These are phyloP conservation scores for Larimichthys polyactis DNA, from an alignment of 2,113 vertebrate genomes.

Conservation along the genomic window DNA sequence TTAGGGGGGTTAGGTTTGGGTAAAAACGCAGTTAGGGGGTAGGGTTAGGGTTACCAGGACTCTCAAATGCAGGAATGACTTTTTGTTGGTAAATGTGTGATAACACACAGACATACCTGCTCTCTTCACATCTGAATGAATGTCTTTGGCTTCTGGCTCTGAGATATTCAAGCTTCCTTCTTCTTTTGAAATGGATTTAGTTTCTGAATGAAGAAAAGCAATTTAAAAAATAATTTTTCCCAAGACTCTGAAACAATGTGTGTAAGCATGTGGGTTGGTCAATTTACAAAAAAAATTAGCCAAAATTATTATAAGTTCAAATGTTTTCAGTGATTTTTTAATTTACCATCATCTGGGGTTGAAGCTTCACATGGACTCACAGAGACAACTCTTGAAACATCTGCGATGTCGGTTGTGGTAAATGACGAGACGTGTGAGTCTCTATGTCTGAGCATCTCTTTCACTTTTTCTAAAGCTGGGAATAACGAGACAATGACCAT, in stretches of 20 bases:
- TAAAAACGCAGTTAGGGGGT: no score
- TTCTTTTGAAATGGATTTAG: background rate
- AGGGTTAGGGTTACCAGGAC: no score
- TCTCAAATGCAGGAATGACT: no score
- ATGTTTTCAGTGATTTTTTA: background rate
- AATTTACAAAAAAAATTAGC: background rate
- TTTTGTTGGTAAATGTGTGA: no score
- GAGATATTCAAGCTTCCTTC: background rate
- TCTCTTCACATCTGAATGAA: background rate
- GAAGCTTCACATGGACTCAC: conserved; percentile 18
- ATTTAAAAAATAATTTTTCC: background rate
- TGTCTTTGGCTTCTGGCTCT: background rate
- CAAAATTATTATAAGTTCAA: no score
- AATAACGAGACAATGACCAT: background rate
- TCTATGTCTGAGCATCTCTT: conserved; percentile 1
- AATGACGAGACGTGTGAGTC: background rate
- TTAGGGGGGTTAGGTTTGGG: no score
- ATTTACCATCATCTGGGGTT: conserved; percentile 53
- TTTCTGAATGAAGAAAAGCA: background rate
- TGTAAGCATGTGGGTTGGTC: background rate
- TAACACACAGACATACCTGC: background rate
- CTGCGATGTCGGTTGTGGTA: background rate
- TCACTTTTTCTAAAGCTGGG: conserved; percentile 57
- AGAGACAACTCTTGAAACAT: background rate
- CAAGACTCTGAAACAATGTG: background rate